phyloP scores from a whole-genome alignment of 2,888 invertebrate genomes.

The Erannis defoliaria region DNA sequence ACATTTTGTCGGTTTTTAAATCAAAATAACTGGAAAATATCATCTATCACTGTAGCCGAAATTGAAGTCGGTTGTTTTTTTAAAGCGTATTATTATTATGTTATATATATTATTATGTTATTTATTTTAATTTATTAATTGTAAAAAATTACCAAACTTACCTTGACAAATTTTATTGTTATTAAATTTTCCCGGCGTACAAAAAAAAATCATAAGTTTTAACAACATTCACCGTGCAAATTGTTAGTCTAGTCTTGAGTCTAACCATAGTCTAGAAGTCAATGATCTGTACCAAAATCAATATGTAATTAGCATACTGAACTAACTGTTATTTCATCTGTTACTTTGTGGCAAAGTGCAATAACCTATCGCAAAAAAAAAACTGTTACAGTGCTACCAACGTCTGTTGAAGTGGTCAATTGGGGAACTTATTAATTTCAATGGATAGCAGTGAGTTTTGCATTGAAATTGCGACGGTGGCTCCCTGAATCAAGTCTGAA shows the following conservation, averaged over 20 bases:
- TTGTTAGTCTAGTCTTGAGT: background rate
- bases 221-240: background rate
- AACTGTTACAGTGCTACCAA: background rate
- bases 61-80: no score
- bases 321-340: constrained; percentile 3
- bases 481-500: background rate
- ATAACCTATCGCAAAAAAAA: constrained; percentile 8
- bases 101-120: no score
- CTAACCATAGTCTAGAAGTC: background rate
- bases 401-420: background rate
- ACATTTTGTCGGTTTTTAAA: no score
- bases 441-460: background rate
- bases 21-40: no score
- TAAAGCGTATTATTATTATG: no score
- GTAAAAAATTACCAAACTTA: no score
- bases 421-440: background rate
- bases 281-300: constrained; percentile 10
- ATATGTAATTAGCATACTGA: constrained; percentile 8
- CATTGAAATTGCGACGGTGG: background rate
- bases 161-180: no score
- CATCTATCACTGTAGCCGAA: no score
- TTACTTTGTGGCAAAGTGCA: constrained; percentile 7
- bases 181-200: no score
- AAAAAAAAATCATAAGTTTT: no score
- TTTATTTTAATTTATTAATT: no score